Base-by-base conservation (phyloP, 2,113 vertebrate genomes). In the Heterochromis multidens region DNA sequence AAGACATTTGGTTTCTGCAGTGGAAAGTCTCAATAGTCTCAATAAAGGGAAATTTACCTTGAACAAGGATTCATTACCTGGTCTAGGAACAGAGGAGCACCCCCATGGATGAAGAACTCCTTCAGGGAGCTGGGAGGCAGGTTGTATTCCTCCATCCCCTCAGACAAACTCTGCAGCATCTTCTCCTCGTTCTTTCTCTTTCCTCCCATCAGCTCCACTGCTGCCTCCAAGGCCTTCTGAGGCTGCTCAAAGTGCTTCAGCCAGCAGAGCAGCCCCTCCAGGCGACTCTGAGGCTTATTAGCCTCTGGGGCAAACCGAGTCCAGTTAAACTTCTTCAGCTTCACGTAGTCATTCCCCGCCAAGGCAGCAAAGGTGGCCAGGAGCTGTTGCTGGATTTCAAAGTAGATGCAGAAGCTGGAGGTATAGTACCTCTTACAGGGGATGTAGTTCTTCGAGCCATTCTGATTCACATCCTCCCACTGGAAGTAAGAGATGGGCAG, bases 291-390 rank as follows among this genome's bases (percentile, higher is more conserved):
- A 3, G 0, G 14, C 23, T 5, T 11, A 14, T 7, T 4, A 6
- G 79, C 80, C 1, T 40, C 0, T 0, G 91, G 76, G 46, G 95
- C 83, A 35, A 96, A 94, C 0, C 12, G 54, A 17, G 93, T 88
- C 94, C 93, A 94, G 3, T 0, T 1, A 49, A 77, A 9, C 19
- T 12, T 49, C 0, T 87, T 82, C 61, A 94, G 80, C 0, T 91
- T 95, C 2, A 94, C 1, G 3, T 96, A 95, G 90, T 98, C 97
- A 13, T 98, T 98, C 1, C 97, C 97, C 21, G 77, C 91, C 4
- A 99, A 67, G 79, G 93, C 95, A 3, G 97, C 97, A 0, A 98
- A 97, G 21, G 97, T 86, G n/a, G 97, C 97, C 0, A 99, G 93
- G 5, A 98, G 91, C 1, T 84, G 79, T 4, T 2, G 90, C 35